Percentiles rank a stretch among this genome's conserved stretches.
These are phyloP conservation scores for Phaetusa simplex DNA, from an alignment of 2,113 vertebrate species.

Conservation along the genomic window DNA sequence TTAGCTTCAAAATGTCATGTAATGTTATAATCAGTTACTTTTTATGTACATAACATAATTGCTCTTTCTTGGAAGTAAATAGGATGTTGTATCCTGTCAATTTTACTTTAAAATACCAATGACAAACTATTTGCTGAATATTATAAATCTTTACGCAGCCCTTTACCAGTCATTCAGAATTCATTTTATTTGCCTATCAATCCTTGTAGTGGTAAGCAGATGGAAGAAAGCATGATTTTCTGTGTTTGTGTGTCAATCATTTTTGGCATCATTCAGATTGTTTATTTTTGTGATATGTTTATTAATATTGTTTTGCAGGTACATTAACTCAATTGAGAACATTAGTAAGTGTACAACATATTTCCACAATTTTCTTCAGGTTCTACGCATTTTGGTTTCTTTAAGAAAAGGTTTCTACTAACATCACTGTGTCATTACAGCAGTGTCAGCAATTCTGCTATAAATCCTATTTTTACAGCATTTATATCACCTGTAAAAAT, in stretches of 20 bases:
- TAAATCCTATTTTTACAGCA: background rate
- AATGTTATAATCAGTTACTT: constrained; percentile 26
- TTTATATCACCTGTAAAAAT: background rate
- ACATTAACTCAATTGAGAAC: background rate
- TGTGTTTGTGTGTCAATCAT: background rate
- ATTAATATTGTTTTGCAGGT: constrained; percentile 19
- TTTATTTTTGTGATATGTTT: background rate
- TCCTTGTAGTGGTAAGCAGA: background rate
- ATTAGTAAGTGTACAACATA: background rate
- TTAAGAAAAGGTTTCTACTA: background rate
- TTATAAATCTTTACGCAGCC: constrained; percentile 7
- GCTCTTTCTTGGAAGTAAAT: constrained; percentile 39
- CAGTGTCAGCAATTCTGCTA: background rate
- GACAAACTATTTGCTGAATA: constrained; percentile 26
- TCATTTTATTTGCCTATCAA: constrained; percentile 41
- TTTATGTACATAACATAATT: constrained; percentile 23
- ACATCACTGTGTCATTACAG: background rate
- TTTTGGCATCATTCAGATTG: background rate
- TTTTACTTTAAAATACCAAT: constrained; percentile 27
- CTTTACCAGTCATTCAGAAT: constrained; percentile 15
- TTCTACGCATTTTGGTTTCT: background rate
- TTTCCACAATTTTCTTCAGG: background rate
- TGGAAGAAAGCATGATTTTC: background rate
- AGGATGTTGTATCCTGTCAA: background rate
- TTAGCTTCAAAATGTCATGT: constrained; percentile 51